Evolutionary conservation across 2,113 vertebrate genomes (phyloP).

Genomic region (Chaetops frenatus): DNA sequence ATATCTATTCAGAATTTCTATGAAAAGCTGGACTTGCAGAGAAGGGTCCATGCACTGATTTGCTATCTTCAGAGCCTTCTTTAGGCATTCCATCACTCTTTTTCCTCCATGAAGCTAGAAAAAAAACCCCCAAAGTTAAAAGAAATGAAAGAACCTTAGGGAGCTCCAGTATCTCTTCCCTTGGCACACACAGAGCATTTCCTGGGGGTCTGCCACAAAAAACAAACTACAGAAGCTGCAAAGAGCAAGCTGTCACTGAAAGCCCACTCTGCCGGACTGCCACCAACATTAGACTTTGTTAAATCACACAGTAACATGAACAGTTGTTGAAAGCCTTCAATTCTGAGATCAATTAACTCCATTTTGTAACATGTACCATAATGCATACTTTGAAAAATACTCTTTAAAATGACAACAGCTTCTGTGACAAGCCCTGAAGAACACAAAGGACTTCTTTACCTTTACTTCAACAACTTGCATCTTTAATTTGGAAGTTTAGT

Average conservation of each 20-base stretch:
- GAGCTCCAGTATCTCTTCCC: background rate
- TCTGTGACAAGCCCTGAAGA: background rate
- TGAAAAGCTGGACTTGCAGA: conserved; percentile 97
- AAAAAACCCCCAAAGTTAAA: background rate
- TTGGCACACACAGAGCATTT: background rate
- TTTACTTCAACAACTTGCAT: background rate
- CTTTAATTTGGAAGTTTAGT: background rate
- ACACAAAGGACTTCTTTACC: background rate
- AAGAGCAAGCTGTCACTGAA: background rate
- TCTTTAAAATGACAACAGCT: background rate
- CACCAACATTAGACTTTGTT: background rate
- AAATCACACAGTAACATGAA: background rate
- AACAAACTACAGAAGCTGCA: background rate
- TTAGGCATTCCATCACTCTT: conserved; percentile 97
- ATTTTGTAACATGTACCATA: background rate
- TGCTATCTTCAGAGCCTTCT: conserved; percentile 98
- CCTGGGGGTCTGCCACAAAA: background rate
- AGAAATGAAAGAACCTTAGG: background rate
- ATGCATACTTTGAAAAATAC: background rate
- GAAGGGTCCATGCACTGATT: conserved; percentile 99
- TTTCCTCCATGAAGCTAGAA: conserved; percentile 93
- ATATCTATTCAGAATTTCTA: conserved; percentile 98
- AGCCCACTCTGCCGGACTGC: background rate
- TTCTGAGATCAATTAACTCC: background rate
- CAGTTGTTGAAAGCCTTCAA: background rate